Percentiles rank a stretch among this genome's conserved stretches.
Conservation (phyloP, 2,113 vertebrate genomes). For the Rissa tridactyla region DNA sequence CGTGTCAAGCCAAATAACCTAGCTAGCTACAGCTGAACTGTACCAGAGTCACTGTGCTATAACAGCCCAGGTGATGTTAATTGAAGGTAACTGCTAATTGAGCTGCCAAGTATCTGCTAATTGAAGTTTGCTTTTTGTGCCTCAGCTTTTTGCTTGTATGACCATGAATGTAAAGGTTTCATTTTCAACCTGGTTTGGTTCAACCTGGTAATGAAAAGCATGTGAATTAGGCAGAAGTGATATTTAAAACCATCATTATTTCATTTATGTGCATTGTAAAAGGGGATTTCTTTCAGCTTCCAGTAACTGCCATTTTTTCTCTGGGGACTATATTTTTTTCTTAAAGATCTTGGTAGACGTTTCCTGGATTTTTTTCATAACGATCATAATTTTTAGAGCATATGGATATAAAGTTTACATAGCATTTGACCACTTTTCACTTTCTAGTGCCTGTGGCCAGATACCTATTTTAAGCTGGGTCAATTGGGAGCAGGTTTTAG, state of each 20-base stretch:
- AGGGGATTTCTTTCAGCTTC: neutral
- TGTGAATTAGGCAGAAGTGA: neutral
- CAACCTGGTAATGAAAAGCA: neutral
- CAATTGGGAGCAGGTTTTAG: neutral
- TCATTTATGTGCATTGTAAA: neutral
- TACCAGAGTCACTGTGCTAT: neutral
- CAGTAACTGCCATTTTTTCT: neutral
- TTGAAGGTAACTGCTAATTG: slow-evolving; percentile 13
- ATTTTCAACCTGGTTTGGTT: neutral
- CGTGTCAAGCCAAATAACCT: neutral
- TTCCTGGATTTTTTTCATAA: neutral
- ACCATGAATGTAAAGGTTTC: neutral
- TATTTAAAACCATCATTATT: neutral
- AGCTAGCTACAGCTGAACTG: neutral
- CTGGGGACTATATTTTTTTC: neutral
- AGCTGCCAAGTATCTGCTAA: slow-evolving; percentile 10
- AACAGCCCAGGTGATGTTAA: neutral
- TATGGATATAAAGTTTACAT: neutral
- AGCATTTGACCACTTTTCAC: neutral
- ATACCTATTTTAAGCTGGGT: neutral
- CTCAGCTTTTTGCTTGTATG: neutral
- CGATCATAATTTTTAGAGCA: neutral
- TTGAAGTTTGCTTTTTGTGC: neutral
- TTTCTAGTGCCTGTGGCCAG: neutral
- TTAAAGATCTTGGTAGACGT: neutral